Conservation (phyloP, 2,113 vertebrate genomes). For the Henicopernis longicauda region DNA sequence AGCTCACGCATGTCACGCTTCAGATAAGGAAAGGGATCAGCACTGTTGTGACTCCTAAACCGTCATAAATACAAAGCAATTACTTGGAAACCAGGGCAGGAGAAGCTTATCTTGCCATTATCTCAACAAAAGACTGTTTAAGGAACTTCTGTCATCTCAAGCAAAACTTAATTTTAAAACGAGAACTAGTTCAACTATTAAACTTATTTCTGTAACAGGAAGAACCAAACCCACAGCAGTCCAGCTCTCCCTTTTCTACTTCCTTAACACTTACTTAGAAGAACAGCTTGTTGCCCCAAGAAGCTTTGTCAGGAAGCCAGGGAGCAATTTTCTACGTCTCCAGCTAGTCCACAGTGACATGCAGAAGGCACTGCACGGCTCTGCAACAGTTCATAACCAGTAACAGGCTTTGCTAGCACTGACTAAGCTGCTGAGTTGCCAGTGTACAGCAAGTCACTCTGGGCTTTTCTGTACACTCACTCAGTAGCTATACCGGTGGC, state of each 20-base stretch:
- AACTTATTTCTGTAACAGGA: neutral
- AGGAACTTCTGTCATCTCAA: neutral
- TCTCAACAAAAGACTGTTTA: neutral
- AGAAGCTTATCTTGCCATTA: neutral
- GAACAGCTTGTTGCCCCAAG: neutral
- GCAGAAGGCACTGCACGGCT: neutral
- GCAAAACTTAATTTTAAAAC: neutral
- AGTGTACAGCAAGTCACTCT: accelerated
- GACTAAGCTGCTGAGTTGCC: neutral
- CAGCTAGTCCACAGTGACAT: neutral
- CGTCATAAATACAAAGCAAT: neutral
- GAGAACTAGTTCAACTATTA: neutral
- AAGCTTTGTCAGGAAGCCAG: neutral
- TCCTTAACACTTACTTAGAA: neutral
- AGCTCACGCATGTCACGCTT: neutral
- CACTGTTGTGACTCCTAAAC: neutral
- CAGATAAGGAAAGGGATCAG: neutral
- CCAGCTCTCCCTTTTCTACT: neutral
- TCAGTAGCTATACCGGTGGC: neutral
- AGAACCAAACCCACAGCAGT: neutral
- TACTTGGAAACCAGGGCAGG: neutral
- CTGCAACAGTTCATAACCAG: no score
- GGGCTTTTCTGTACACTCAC: neutral
- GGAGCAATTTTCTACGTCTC: neutral
- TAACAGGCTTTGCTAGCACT: neutral